phyloP scores from a whole-genome alignment of 2,113 vertebrate species.

The Datnioides undecimradiatus region DNA sequence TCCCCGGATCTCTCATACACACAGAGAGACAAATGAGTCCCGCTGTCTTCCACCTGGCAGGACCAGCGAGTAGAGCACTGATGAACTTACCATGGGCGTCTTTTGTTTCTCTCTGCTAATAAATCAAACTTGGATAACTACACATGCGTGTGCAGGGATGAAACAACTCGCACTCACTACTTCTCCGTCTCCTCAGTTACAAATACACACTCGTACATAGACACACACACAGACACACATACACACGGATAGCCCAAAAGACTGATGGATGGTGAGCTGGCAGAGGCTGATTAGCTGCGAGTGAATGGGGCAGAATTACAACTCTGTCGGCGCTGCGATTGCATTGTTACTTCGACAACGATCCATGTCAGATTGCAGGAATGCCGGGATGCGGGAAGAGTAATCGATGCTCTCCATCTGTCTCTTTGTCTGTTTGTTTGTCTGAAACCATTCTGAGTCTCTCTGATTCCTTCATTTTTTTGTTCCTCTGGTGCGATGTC shows the following conservation, averaged over 20 bases:
- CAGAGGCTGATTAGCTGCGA: slow-evolving; percentile 69
- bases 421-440: slow-evolving; percentile 52
- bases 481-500: slow-evolving; percentile 11
- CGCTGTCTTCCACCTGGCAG: slow-evolving; percentile 33
- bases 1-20: background rate
- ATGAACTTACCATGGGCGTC: slow-evolving; percentile 23
- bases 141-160: slow-evolving; percentile 1
- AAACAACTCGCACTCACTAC: background rate
- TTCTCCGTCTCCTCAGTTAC: slow-evolving; percentile 1
- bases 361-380: slow-evolving; percentile 62
- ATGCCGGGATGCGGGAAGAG: slow-evolving; percentile 32
- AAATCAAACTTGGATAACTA: slow-evolving; percentile 36
- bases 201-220: slow-evolving; percentile 8
- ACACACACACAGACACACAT: slow-evolving; percentile 10
- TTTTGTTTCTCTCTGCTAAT: slow-evolving; percentile 37
- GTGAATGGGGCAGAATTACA: slow-evolving; percentile 71
- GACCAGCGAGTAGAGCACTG: slow-evolving; percentile 1
- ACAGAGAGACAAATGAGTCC: slow-evolving; percentile 7
- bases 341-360: slow-evolving; percentile 66
- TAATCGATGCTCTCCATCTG: slow-evolving; percentile 65
- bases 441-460: slow-evolving; percentile 10
- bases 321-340: slow-evolving; percentile 51
- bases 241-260: background rate
- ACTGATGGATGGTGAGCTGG: slow-evolving; percentile 71
- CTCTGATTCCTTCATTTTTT: slow-evolving; percentile 19